phyloP scores from a whole-genome alignment of 2,797 vertebrate genomes.

The Delichon dasypus region DNA sequence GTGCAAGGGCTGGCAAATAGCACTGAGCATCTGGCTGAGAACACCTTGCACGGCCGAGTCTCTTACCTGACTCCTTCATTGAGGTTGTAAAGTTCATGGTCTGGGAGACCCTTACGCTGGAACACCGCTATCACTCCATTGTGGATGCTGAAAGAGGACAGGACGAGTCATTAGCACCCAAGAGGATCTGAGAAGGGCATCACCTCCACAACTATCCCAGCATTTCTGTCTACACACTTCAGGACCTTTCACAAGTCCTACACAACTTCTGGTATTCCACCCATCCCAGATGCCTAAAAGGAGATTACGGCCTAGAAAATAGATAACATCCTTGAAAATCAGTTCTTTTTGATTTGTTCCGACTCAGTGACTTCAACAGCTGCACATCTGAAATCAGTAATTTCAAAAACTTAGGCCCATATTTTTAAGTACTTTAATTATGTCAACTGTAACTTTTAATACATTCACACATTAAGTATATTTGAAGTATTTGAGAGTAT shows the following conservation, averaged over 20 bases:
- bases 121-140: conserved; percentile 94
- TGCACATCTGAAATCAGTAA: neutral
- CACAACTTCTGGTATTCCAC: neutral
- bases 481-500: neutral
- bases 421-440: neutral
- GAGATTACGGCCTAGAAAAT: neutral
- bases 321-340: neutral
- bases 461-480: neutral
- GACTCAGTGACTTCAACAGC: neutral
- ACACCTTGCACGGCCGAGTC: rapidly evolving
- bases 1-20: rapidly evolving
- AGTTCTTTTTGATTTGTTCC: neutral
- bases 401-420: neutral
- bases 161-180: neutral
- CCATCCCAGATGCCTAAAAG: neutral
- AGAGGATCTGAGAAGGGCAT: neutral
- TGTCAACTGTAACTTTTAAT: neutral
- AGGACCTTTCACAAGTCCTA: neutral
- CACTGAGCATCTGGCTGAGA: neutral
- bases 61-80: conserved; percentile 97
- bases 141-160: conserved; percentile 85
- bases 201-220: neutral
- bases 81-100: conserved; percentile 91
- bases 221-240: neutral
- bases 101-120: conserved; percentile 91